These are phyloP conservation scores for Fragum sueziense DNA, from an alignment of 2,888 invertebrate genomes.

Conservation along the genomic window DNA sequence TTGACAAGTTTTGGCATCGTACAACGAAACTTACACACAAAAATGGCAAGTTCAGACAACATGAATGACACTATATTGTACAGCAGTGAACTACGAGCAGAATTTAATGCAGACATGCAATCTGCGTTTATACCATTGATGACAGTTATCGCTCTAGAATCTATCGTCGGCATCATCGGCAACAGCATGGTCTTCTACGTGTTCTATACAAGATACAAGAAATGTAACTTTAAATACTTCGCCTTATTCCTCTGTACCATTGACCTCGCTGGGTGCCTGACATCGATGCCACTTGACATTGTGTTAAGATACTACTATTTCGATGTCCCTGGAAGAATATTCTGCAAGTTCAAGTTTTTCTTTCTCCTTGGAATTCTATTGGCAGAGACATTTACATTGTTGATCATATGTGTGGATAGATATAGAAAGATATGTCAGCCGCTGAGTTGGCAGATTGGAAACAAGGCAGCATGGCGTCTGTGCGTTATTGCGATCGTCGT, in stretches of 20 bases:
- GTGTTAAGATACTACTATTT: slow-evolving; percentile 15
- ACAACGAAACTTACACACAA: too few relatives aligned
- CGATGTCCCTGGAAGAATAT: not conserved
- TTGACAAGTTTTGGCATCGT: too few relatives aligned
- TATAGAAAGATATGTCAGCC: slow-evolving; percentile 5
- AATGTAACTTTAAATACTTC: slow-evolving; percentile 15
- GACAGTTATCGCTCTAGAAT: not conserved
- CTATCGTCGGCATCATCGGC: not conserved
- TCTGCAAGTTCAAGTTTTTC: slow-evolving; percentile 15
- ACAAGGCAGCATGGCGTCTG: slow-evolving; percentile 4
- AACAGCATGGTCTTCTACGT: slow-evolving; percentile 17
- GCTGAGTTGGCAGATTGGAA: slow-evolving; percentile 11
- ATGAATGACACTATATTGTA: not conserved
- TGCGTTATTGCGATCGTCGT: not conserved
- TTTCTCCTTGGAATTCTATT: not conserved
- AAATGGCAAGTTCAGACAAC: too few relatives aligned
- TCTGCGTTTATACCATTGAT: not conserved
- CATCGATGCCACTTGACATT: slow-evolving; percentile 11
- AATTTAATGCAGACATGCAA: slow-evolving; percentile 3
- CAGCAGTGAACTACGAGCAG: not conserved
- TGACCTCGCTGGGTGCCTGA: slow-evolving; percentile 4
- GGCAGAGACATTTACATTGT: slow-evolving; percentile 9
- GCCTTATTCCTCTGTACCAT: slow-evolving; percentile 5
- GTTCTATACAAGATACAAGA: not conserved
- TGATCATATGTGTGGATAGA: not conserved